Evolutionary conservation across 2,888 invertebrate species (phyloP).

Genomic region (Himalopsyche japonica): DNA sequence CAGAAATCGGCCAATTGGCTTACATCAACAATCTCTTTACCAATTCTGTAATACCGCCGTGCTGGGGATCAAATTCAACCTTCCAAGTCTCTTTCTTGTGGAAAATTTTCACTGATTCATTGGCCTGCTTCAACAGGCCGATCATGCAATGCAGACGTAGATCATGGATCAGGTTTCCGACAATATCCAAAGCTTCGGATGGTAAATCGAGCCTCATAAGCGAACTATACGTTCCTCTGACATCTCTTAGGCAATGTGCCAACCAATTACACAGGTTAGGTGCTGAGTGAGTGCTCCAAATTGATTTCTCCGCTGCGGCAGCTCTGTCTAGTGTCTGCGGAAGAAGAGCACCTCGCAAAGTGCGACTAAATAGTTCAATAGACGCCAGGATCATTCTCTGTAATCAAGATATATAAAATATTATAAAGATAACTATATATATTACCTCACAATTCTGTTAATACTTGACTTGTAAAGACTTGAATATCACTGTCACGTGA

Average conservation of each 20-base stretch:
- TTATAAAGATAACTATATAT: too few relatives aligned
- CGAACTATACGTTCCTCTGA: constrained; percentile 79
- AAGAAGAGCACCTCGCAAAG: constrained; percentile 73
- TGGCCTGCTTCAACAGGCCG: constrained; percentile 82
- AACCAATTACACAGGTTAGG: constrained; percentile 69
- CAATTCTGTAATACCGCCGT: constrained; percentile 83
- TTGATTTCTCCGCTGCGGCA: constrained; percentile 56
- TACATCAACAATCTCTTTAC: constrained; percentile 52
- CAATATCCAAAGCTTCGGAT: constrained; percentile 82
- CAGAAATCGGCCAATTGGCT: too few relatives aligned
- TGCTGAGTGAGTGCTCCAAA: constrained; percentile 59
- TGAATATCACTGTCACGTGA: too few relatives aligned
- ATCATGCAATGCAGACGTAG: constrained; percentile 84
- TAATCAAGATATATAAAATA: constrained; percentile 33
- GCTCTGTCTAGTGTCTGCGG: constrained; percentile 62
- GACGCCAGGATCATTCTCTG: constrained; percentile 79
- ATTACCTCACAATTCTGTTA: too few relatives aligned
- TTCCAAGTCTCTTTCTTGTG: constrained; percentile 82
- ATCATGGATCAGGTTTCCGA: constrained; percentile 84
- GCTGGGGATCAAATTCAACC: constrained; percentile 79
- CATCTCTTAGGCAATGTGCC: constrained; percentile 78
- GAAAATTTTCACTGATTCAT: constrained; percentile 73
- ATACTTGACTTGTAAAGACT: too few relatives aligned
- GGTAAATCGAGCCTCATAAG: constrained; percentile 85
- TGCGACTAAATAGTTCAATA: constrained; percentile 74